phyloP scores from a whole-genome alignment of 2,113 vertebrate genomes.

The Cynocephalus volans region DNA sequence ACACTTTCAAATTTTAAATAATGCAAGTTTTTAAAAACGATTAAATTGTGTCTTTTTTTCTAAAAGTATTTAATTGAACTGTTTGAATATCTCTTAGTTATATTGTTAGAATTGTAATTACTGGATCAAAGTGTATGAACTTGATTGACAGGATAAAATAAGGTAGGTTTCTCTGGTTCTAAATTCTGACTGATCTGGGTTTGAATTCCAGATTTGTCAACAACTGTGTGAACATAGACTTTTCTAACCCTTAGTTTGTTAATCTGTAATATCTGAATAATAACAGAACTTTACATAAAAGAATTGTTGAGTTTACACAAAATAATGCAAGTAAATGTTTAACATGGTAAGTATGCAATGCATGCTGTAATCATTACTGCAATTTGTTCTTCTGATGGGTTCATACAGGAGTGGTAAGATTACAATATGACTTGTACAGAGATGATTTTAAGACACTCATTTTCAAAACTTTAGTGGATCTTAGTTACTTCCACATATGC shows the following conservation, averaged over 20 bases:
- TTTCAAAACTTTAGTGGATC: neutral
- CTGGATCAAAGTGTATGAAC: neutral
- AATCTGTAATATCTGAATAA: neutral
- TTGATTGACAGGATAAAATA: neutral
- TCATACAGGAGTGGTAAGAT: neutral
- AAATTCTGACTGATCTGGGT: neutral
- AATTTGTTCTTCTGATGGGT: neutral
- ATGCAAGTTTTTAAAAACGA: neutral
- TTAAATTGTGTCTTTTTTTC: neutral
- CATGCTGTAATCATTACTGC: neutral
- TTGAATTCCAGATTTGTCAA: slow-evolving; percentile 37
- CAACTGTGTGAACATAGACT: neutral
- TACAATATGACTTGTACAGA: neutral
- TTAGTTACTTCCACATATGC: neutral
- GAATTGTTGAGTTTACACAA: neutral
- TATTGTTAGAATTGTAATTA: neutral
- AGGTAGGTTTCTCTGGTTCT: neutral
- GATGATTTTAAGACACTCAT: neutral
- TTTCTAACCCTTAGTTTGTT: neutral
- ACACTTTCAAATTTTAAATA: neutral
- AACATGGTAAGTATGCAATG: neutral
- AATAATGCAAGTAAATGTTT: neutral
- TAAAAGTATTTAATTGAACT: neutral
- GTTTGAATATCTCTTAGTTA: neutral
- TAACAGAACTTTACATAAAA: neutral